A percentile compares a stretch with the other conserved stretches of the same genome.
These are phyloP conservation scores for Diglossa cyanea DNA, from an alignment of 2,797 vertebrate species.

Conservation along the genomic window DNA sequence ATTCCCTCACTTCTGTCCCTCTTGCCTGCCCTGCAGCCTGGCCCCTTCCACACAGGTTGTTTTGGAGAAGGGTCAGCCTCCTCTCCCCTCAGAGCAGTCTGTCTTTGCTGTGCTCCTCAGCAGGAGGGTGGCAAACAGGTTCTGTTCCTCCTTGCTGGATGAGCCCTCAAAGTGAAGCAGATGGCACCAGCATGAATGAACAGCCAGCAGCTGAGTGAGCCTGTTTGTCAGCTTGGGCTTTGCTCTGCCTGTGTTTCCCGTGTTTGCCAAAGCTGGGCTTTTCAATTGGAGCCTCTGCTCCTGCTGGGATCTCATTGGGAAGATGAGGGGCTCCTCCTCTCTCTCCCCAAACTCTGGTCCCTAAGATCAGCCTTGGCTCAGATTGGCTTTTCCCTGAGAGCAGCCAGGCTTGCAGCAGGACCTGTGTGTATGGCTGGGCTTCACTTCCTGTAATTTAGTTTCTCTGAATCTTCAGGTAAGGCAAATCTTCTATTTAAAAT, in stretches of 20 bases:
- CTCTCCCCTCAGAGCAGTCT: fast-evolving
- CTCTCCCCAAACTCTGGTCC: not conserved
- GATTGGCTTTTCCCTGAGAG: fast-evolving
- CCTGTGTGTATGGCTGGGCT: not conserved
- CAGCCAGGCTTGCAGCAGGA: not conserved
- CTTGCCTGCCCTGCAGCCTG: not conserved
- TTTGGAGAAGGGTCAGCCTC: not conserved
- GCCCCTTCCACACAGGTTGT: not conserved
- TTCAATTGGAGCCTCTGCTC: not conserved
- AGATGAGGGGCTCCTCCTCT: not conserved
- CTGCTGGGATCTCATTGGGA: not conserved
- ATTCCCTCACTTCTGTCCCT: fast-evolving
- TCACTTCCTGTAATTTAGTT: not conserved
- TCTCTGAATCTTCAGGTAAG: not conserved
- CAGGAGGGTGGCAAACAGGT: not conserved
- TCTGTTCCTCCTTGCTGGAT: not conserved
- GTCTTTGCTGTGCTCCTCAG: not conserved
- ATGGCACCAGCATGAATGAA: not conserved
- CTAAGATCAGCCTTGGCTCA: not conserved
- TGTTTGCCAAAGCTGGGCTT: not conserved
- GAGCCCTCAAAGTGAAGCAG: not conserved
- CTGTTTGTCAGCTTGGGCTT: not conserved
- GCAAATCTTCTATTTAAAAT: not conserved
- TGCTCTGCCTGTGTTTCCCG: not conserved
- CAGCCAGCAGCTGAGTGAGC: not conserved